Base-by-base conservation (phyloP, 2,888 invertebrate genomes). In the Gastracanthus pulcherrimus region DNA sequence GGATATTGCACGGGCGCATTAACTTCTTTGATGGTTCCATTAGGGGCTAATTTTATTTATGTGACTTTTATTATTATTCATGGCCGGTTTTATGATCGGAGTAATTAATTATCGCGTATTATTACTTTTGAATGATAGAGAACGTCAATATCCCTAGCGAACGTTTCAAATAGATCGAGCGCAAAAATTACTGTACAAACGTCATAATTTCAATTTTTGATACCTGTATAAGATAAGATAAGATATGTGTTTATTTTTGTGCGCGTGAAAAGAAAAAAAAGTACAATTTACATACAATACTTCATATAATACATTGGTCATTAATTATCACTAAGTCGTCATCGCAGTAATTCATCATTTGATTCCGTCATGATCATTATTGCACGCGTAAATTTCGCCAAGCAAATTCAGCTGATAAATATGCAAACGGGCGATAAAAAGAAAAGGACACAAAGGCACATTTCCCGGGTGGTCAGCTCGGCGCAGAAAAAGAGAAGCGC, bases 1-100 rank as follows among this genome's bases (percentile, higher is more conserved):
- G n/a, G 19, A 62, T 9, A 34, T 45, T 58, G 45, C 19, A 19
- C 31, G 34, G 26, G n/a, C 64, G 16, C 13, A 31, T 60, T 72
- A 75, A n/a, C n/a, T 9, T 34, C 11, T 67, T 41, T 16, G 67
- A 76, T 31, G 76, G 6, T 29, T 29, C 38, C 45, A 76, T 66
- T 51, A 36, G 31, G 31, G 0, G 36, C 2, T 36, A 41, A 45
- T 72, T 66, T 72, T 62, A 58, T 66, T 60, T 70, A 51, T 58
- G 72, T 19, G 45, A 45, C 55, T 79, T 77, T 77, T 67, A 79
- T 74, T 67, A 67, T 60, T 67, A 45, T 62, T 34, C 62, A 16
- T 23, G 16, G 9, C 2, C 11, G 66, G 6, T 48, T 55, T 38
- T 60, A 34, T 41, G 34, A 58, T 55, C 23, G 4, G 62, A 45